phyloP scores from a whole-genome alignment of 2,888 invertebrate species.

The Mimumesa dahlbomi region DNA sequence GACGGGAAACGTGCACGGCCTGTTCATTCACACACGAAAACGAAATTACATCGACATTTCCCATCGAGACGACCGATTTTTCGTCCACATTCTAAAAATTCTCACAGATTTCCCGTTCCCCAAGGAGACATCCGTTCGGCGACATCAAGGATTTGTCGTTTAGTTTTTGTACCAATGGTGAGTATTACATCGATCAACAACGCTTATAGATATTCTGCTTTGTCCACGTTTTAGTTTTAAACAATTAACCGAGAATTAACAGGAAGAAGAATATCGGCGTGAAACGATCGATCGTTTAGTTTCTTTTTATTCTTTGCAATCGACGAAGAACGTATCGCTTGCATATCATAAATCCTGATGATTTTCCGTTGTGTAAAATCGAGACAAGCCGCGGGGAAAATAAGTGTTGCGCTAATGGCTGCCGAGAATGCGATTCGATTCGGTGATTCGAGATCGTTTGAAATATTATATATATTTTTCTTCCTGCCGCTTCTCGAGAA shows the following conservation, averaged over 20 bases:
- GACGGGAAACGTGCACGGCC: background rate
- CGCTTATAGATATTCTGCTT: constrained; percentile 23
- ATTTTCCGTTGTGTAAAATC: too few species aligned
- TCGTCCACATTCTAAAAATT: too few species aligned
- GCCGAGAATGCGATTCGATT: too few species aligned
- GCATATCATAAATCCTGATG: too few species aligned
- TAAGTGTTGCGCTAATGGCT: too few species aligned
- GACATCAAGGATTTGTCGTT: constrained; percentile 24
- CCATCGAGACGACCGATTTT: too few species aligned
- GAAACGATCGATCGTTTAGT: background rate
- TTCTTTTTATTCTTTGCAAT: background rate
- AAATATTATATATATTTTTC: constrained; percentile 5
- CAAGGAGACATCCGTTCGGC: constrained; percentile 6
- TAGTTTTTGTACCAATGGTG: constrained; percentile 27
- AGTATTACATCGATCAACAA: constrained; percentile 46
- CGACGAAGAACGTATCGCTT: background rate
- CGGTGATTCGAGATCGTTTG: background rate
- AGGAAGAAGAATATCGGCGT: constrained; percentile 18
- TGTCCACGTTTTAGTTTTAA: background rate
- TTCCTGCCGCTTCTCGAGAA: constrained; percentile 1
- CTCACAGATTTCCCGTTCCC: background rate
- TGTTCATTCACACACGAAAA: background rate
- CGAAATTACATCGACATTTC: background rate
- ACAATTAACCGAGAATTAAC: constrained; percentile 14
- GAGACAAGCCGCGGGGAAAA: too few species aligned